Conservation (phyloP, 2,888 invertebrate species). For the Eristalis intricaria region DNA sequence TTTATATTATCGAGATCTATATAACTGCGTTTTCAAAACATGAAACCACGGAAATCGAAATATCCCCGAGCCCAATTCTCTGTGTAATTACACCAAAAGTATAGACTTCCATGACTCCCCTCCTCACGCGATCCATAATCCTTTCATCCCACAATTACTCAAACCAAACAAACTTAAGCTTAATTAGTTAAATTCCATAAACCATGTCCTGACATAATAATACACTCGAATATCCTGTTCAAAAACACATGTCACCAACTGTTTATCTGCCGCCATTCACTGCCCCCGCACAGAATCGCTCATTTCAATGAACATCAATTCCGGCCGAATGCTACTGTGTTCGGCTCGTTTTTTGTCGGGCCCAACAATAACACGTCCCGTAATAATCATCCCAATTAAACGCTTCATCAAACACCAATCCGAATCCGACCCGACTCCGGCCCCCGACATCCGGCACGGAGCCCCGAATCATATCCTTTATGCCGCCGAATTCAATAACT, state of each 20-base stretch:
- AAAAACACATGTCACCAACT: conserved; percentile 37
- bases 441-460: not conserved
- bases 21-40: too few species aligned
- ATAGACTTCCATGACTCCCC: too few species aligned
- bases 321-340: conserved; percentile 10
- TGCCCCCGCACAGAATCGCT: not conserved
- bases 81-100: too few species aligned
- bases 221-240: not conserved
- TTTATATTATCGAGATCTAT: too few species aligned
- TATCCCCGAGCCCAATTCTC: too few species aligned
- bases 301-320: conserved; percentile 21
- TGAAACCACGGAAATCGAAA: too few species aligned
- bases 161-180: not conserved
- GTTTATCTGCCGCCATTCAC: not conserved
- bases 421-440: conserved; percentile 11
- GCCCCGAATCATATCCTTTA: conserved; percentile 48
- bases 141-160: not conserved
- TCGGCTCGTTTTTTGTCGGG: conserved; percentile 22
- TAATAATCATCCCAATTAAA: conserved; percentile 64
- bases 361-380: conserved; percentile 34
- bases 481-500: conserved; percentile 49
- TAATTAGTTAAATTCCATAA: not conserved
- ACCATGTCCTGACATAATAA: conserved; percentile 1
- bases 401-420: conserved; percentile 59
- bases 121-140: not conserved